These are phyloP conservation scores for Euproctis similis DNA, from an alignment of 2,888 invertebrate species.

Conservation along the genomic window DNA sequence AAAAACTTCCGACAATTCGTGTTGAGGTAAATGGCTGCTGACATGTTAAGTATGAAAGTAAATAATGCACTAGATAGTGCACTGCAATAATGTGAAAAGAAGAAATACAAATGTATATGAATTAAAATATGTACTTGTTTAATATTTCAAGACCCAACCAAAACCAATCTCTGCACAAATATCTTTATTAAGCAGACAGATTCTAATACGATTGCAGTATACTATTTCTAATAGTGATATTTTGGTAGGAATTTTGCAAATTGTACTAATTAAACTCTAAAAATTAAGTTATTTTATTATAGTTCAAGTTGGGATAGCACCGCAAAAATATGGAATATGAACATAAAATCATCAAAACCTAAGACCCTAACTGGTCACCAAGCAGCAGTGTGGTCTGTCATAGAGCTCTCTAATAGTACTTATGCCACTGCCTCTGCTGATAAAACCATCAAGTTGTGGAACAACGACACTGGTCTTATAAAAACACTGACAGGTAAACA, in stretches of 20 bases:
- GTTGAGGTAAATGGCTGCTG: too few species aligned
- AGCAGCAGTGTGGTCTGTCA: slow-evolving; percentile 90
- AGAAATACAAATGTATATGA: background rate
- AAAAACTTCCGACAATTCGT: too few species aligned
- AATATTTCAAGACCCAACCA: too few species aligned
- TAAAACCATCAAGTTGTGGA: slow-evolving; percentile 91
- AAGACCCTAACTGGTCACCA: slow-evolving; percentile 81
- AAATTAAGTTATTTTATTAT: slow-evolving; percentile 45
- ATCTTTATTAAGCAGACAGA: too few species aligned
- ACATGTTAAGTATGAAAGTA: too few species aligned
- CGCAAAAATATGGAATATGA: slow-evolving; percentile 87
- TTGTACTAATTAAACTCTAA: too few species aligned
- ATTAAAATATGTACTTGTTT: too few species aligned
- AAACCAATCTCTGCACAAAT: too few species aligned
- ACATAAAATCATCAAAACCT: slow-evolving; percentile 63
- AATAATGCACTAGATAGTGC: too few species aligned
- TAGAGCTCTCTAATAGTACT: slow-evolving; percentile 70
- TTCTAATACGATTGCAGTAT: too few species aligned
- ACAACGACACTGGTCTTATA: slow-evolving; percentile 78
- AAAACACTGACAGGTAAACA: slow-evolving; percentile 78
- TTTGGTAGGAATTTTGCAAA: too few species aligned
- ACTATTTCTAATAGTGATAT: too few species aligned
- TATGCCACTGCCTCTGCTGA: slow-evolving; percentile 95
- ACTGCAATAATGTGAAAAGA: background rate
- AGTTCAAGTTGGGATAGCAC: slow-evolving; percentile 97